Evolutionary conservation across 1,140 invertebrate species (phyloP), one percentile per base, ranked within the genome.

Genomic region (Drosophila setifemur): DNA sequence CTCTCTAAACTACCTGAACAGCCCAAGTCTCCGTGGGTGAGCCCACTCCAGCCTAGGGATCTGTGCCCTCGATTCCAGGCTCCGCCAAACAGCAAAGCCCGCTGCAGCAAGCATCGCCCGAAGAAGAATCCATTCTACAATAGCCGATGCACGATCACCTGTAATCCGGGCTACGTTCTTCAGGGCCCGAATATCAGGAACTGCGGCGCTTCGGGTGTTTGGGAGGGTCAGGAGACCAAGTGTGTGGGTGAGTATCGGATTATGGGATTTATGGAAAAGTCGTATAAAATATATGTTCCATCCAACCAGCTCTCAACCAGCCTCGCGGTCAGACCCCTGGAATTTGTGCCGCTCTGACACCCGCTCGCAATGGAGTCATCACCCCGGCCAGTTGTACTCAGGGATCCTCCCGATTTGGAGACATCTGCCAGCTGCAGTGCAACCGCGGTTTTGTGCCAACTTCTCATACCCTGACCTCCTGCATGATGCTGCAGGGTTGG

Each of bases 71-170:
- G 75, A 1, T 87, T 91, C 18, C 66, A 71, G n/a, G 83, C 89
- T 3, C 91, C 91, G 8, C 37, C 64, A 1, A 79, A 91, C 57
- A 90, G 91, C 16, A 64, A 76, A 21, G 88, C 92, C 19, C 87
- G 76, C 4, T 92, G 91, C 57, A 79, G 89, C 2, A 70, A 73
- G n/a, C 90, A 87, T 45, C 77, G 89, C 2, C 82, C 89, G 40
- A 86, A 89, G 49, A 61, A 66, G 5, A 82, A 77, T 23, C 53
- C 55, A 4, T 87, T 79, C 57, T 90, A 90, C 31, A 93, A 92
- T 31, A 92, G 93, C 4, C 91, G 91, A 60, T 95, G 94, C 85
- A 91, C 92, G 42, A 89, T 94, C 26, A 91, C 91, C 82, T 94
- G 93, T 48, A 78, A 89, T 40, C 5, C 58, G 0, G 90, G 90